Percentiles rank a stretch among this genome's conserved stretches.
Evolutionary conservation across 2,888 invertebrate genomes (phyloP).

Genomic region (Tetanocera ferruginea): DNA sequence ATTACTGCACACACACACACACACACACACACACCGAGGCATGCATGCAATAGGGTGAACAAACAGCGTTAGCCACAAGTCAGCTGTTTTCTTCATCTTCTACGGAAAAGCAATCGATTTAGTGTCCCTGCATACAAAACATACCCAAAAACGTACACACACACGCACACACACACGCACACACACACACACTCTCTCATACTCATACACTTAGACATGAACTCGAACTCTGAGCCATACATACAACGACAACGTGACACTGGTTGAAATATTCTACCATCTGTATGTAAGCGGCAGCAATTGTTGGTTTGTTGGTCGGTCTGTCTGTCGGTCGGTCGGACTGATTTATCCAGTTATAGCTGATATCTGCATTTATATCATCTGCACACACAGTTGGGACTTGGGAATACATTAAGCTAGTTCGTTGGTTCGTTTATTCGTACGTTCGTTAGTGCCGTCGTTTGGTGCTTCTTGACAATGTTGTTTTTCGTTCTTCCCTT

Average conservation of each 20-base stretch:
- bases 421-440: neutral
- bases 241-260: slow-evolving; percentile 16
- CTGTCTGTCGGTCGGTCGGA: neutral
- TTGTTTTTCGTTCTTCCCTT: neutral
- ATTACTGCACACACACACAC: neutral
- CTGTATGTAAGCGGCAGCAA: neutral
- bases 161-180: neutral
- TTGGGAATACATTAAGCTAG: slow-evolving; percentile 15
- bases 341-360: neutral
- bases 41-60: slow-evolving; percentile 23
- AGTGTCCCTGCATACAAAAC: slow-evolving; percentile 14
- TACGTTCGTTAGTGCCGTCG: neutral
- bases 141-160: slow-evolving; percentile 9
- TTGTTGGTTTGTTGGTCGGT: neutral
- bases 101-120: slow-evolving; percentile 39
- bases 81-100: slow-evolving; percentile 41
- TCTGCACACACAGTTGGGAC: slow-evolving; percentile 23
- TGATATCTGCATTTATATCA: slow-evolving; percentile 33
- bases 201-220: neutral
- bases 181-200: neutral
- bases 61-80: slow-evolving; percentile 34
- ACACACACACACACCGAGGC: too few relatives aligned
- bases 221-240: neutral
- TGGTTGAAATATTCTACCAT: slow-evolving; percentile 17
- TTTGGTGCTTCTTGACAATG: neutral